Conservation (phyloP, 2,113 vertebrate genomes). For the Apeltes quadracus region DNA sequence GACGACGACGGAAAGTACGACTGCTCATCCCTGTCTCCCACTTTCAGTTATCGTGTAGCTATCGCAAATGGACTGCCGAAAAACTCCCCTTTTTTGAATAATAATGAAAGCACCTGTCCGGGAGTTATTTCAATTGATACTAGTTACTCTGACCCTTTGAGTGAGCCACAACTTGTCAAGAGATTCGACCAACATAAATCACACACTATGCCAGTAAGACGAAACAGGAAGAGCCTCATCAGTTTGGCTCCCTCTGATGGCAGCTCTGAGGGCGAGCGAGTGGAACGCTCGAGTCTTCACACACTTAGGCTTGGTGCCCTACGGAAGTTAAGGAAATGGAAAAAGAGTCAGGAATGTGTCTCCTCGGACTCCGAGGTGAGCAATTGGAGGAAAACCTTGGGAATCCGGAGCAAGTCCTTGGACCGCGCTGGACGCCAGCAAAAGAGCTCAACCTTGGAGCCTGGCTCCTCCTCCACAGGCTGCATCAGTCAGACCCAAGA, state of each 20-base stretch:
- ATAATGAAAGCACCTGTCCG: constrained; percentile 85
- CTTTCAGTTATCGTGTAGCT: constrained; percentile 96
- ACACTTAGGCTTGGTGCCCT: constrained; percentile 91
- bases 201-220: constrained; percentile 93
- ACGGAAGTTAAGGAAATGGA: constrained; percentile 95
- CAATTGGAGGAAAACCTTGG: constrained; percentile 92
- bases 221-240: constrained; percentile 94
- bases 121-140: constrained; percentile 90
- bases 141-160: constrained; percentile 88
- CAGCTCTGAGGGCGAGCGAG: constrained; percentile 94
- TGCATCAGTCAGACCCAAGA: constrained; percentile 98
- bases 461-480: constrained; percentile 93
- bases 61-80: constrained; percentile 95
- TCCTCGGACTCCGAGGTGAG: constrained; percentile 96
- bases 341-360: constrained; percentile 97
- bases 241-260: constrained; percentile 96
- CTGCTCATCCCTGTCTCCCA: constrained; percentile 95
- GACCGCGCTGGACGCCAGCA: constrained; percentile 91
- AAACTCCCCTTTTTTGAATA: constrained; percentile 77
- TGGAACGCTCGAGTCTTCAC: constrained; percentile 87
- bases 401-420: constrained; percentile 95
- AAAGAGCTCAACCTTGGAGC: constrained; percentile 88
- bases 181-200: constrained; percentile 83
- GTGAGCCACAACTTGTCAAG: constrained; percentile 83
- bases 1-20: constrained; percentile 86